These are phyloP conservation scores for Nestor notabilis DNA, from an alignment of 2,113 vertebrate species.

Conservation along the genomic window DNA sequence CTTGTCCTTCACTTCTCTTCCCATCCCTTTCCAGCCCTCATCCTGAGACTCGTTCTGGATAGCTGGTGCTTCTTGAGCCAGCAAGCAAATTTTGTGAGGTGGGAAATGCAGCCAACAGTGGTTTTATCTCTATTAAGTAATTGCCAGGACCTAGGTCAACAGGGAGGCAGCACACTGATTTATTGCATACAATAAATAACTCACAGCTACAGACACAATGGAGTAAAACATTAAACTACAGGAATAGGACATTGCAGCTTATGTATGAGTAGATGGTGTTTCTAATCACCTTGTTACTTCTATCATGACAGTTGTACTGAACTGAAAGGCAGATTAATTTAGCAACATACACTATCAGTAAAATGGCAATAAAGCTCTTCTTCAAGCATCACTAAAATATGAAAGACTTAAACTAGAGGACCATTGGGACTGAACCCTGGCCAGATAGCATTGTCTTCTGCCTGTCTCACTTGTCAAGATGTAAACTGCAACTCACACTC, in stretches of 20 bases:
- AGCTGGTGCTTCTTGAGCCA: not conserved
- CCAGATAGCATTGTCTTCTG: not conserved
- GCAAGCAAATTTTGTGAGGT: not conserved
- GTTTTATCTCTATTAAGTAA: not conserved
- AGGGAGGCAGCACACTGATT: rapidly evolving
- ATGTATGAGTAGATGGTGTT: not conserved
- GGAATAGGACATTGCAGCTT: rapidly evolving
- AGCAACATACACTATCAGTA: not conserved
- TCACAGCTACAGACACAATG: not conserved
- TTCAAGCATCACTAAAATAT: not conserved
- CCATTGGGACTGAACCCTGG: not conserved
- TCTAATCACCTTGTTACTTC: not conserved
- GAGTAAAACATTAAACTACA: not conserved
- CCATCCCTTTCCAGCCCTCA: not conserved
- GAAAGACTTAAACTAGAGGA: not conserved
- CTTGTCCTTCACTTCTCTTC: not conserved
- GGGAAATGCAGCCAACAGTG: not conserved
- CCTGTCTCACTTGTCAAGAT: not conserved
- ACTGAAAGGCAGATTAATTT: not conserved
- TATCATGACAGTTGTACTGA: not conserved
- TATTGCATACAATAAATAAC: not conserved
- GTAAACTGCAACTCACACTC: not conserved
- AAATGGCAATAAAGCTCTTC: not conserved
- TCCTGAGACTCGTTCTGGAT: not conserved
- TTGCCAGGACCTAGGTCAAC: not conserved